Evolutionary conservation across 2,797 vertebrate genomes (phyloP), one percentile per base, ranked within the genome.

Genomic region (Eremophila alpestris): DNA sequence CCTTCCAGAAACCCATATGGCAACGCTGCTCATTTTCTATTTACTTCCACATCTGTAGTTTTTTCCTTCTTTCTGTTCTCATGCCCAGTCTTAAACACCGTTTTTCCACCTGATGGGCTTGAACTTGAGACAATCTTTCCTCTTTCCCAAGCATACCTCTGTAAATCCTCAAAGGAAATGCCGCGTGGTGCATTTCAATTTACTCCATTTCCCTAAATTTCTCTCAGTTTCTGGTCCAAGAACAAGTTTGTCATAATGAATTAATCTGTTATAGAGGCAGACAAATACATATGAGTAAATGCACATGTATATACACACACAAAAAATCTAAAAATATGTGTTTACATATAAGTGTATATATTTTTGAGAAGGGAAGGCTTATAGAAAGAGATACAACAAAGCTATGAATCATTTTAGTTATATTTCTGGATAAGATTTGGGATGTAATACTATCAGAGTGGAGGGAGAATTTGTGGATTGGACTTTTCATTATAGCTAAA

Each of bases 1-100:
- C 83, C 69, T 90, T 73, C 62, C 69, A 83, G 51, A 65, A 87
- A 68, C 16, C 49, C 74, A 70, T 63, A 69, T 80, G 85, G 38
- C 60, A 59, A 5, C 0, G 0, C 19, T 55, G 63, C 23, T 89
- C 41, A 36, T 85, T 77, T 49, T 62, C 26, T 40, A 21, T 80
- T 79, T 93, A 13, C 29, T 84, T 94, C 59, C 34, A 45, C 52
- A 60, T 84, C 52, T 45, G 3, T 21, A 36, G 45, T 46, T 69
- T 56, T 46, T 60, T 36, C 46, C 43, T 69, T 68, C 51, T 90
- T 83, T 91, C 80, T 46, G 11, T 78, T 91, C 65, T 81, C 62
- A 7, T 65, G 51, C 43, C 63, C 38, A 34, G 15, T 13, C 13
- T 93, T 75, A 92, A 94, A 62, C 13, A 34, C 17, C 0, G 0